Percentiles rank a stretch among this genome's conserved stretches.
These are phyloP conservation scores for Cyanocitta stelleri DNA, from an alignment of 2,113 vertebrate species.

Conservation along the genomic window DNA sequence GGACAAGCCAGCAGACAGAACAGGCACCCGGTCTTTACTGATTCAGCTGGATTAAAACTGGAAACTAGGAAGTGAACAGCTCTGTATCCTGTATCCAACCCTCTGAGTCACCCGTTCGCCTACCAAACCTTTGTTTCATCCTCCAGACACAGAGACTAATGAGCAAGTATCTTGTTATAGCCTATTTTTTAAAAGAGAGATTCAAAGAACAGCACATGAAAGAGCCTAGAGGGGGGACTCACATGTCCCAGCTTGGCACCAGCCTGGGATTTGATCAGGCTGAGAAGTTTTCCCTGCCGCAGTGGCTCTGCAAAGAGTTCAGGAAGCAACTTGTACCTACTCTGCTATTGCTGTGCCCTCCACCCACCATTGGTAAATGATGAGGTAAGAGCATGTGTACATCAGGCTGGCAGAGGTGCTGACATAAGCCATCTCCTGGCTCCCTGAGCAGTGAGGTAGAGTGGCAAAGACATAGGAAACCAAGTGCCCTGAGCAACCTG, in stretches of 20 bases:
- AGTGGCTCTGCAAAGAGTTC: neutral
- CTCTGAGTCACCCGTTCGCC: conserved; percentile 26
- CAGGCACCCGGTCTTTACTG: neutral
- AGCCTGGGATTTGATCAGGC: neutral
- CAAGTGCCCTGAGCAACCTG: neutral
- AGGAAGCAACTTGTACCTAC: neutral
- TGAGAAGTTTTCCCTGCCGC: neutral
- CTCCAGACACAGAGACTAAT: neutral
- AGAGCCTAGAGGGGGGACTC: neutral
- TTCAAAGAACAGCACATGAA: neutral
- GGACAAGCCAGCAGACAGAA: neutral
- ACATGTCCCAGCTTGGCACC: neutral
- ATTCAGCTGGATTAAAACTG: conserved; percentile 32
- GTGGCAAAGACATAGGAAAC: neutral
- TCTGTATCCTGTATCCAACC: conserved; percentile 14
- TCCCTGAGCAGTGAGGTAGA: neutral
- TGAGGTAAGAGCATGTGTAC: conserved; percentile 9
- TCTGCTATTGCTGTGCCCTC: neutral
- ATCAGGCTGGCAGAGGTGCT: conserved; percentile 18
- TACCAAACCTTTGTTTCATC: conserved; percentile 9
- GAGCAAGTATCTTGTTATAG: neutral
- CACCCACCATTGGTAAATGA: neutral
- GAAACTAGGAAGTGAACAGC: neutral
- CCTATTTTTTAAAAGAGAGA: neutral
- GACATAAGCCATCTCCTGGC: neutral